A percentile compares a stretch with the other conserved stretches of the same genome.
These are phyloP conservation scores for Allygus modestus DNA, from an alignment of 2,888 invertebrate species.

Conservation along the genomic window DNA sequence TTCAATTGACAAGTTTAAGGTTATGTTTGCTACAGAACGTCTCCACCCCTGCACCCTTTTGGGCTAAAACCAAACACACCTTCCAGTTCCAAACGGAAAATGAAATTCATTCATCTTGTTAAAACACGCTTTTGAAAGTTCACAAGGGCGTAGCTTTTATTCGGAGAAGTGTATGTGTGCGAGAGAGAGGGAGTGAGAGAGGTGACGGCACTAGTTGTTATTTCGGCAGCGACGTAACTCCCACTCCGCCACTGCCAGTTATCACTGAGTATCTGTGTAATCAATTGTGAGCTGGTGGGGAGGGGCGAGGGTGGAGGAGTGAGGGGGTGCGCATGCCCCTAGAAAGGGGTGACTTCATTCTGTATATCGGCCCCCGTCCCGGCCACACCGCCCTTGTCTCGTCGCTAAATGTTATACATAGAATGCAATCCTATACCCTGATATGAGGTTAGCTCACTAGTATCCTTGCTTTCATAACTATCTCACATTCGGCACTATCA, in stretches of 20 bases:
- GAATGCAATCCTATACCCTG: too few relatives aligned
- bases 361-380: background rate
- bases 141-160: background rate
- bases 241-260: background rate
- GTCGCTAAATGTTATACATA: background rate
- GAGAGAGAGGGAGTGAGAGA: background rate
- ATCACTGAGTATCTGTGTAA: slow-evolving; percentile 50
- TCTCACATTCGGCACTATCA: too few relatives aligned
- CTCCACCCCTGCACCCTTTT: too few relatives aligned
- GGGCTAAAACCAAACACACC: too few relatives aligned
- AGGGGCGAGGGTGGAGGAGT: background rate
- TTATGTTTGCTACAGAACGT: too few relatives aligned
- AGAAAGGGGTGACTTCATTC: slow-evolving; percentile 18
- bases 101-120: background rate
- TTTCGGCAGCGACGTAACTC: background rate
- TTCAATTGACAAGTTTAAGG: too few relatives aligned
- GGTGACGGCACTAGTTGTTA: slow-evolving; percentile 18
- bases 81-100: background rate
- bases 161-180: too few relatives aligned
- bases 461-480: too few relatives aligned
- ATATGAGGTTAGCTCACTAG: too few relatives aligned
- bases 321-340: slow-evolving; percentile 31
- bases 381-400: slow-evolving; percentile 13
- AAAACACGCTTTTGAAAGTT: background rate
- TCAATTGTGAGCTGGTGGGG: slow-evolving; percentile 22